Conservation (phyloP, 2,113 vertebrate genomes). For the Podiceps cristatus region DNA sequence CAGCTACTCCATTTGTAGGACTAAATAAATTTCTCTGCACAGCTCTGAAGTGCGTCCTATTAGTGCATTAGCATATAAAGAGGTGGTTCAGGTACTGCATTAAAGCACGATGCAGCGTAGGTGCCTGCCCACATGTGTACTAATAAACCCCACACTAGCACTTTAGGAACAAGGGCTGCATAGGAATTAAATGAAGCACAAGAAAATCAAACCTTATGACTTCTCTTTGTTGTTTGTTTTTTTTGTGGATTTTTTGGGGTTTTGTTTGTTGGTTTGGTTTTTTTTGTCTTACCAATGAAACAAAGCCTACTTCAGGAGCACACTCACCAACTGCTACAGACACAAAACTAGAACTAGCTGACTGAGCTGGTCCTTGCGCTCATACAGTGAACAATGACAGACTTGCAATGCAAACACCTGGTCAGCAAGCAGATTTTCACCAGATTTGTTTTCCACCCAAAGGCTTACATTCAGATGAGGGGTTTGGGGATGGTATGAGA, state of each 20-base stretch:
- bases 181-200: neutral
- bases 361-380: neutral
- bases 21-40: neutral
- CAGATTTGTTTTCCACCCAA: neutral
- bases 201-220: neutral
- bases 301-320: neutral
- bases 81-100: neutral
- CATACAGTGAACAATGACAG: neutral
- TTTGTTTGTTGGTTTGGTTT: neutral
- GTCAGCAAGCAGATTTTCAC: neutral
- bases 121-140: slow-evolving; percentile 51
- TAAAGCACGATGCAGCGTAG: slow-evolving; percentile 15
- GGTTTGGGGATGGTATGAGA: neutral
- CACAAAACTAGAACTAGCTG: neutral
- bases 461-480: neutral
- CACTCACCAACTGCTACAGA: neutral
- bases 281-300: neutral
- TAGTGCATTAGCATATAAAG: slow-evolving; percentile 7
- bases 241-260: neutral
- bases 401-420: neutral
- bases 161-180: neutral
- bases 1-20: neutral
- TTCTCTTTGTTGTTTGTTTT: neutral
- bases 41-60: neutral
- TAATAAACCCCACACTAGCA: neutral